These are phyloP conservation scores for Elachura formosa DNA, from an alignment of 2,113 vertebrate genomes.

Conservation along the genomic window DNA sequence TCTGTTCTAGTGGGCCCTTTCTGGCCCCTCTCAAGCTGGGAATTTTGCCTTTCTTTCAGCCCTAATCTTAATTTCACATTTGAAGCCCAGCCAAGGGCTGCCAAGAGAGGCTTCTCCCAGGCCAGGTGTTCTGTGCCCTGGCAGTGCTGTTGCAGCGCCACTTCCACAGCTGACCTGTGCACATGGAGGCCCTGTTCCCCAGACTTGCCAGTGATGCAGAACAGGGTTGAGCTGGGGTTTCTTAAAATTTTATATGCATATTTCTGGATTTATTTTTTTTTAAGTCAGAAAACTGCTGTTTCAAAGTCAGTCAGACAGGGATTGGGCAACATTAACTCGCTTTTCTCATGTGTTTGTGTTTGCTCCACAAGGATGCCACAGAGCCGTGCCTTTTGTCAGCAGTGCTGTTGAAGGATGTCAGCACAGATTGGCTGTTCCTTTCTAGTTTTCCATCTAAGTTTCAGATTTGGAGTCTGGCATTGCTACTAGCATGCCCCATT, in stretches of 20 bases:
- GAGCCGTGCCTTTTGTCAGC: background rate
- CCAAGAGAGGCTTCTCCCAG: background rate
- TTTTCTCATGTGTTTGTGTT: background rate
- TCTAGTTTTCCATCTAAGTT: background rate
- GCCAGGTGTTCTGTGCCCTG: background rate
- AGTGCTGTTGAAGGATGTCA: background rate
- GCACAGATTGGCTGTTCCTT: background rate
- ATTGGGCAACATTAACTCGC: background rate
- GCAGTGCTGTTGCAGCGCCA: background rate
- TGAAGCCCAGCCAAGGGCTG: background rate
- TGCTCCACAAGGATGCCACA: fast-evolving
- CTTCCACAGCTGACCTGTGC: background rate
- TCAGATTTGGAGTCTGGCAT: background rate
- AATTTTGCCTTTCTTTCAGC: background rate
- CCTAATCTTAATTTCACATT: background rate
- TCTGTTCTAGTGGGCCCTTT: background rate
- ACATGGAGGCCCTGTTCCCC: fast-evolving
- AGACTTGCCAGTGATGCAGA: background rate
- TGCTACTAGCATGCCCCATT: background rate
- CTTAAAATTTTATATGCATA: background rate
- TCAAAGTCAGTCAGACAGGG: fast-evolving
- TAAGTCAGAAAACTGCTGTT: background rate
- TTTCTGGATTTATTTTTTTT: background rate
- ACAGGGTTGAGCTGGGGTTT: background rate
- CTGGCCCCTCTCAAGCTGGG: background rate